phyloP scores from a whole-genome alignment of 2,797 vertebrate species.

The Liparis tanakae region DNA sequence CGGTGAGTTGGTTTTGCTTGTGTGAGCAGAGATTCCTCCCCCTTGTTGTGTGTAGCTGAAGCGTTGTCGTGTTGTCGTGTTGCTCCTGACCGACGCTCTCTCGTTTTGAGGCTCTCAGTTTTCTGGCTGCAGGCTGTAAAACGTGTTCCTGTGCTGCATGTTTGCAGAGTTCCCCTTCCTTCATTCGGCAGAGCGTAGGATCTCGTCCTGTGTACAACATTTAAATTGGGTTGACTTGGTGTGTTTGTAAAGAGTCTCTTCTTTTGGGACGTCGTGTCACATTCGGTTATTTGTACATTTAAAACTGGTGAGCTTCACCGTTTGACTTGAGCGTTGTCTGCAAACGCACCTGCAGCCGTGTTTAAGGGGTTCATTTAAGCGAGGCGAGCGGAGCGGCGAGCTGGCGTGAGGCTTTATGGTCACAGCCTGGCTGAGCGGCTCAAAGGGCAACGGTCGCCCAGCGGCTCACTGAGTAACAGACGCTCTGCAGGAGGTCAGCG shows the following conservation, averaged over 20 bases:
- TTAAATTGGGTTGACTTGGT: not conserved
- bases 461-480: too few relatives aligned
- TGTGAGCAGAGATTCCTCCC: too few relatives aligned
- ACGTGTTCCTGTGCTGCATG: conserved; percentile 25
- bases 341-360: not conserved
- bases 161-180: conserved; percentile 25
- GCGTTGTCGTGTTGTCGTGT: too few relatives aligned
- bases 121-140: not conserved
- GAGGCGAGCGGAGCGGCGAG: too few relatives aligned
- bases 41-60: too few relatives aligned
- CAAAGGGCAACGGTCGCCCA: too few relatives aligned
- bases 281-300: not conserved
- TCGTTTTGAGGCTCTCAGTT: not conserved
- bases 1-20: conserved; percentile 69
- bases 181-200: conserved; percentile 7
- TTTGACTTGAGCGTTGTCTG: not conserved
- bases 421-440: too few relatives aligned
- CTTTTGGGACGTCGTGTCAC: too few relatives aligned
- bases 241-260: not conserved
- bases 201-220: too few relatives aligned
- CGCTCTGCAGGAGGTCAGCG: too few relatives aligned
- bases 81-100: not conserved
- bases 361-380: too few relatives aligned
- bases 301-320: not conserved
- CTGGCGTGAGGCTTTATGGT: too few relatives aligned